Conservation (phyloP, 2,113 vertebrate genomes). For the Solea solea region DNA sequence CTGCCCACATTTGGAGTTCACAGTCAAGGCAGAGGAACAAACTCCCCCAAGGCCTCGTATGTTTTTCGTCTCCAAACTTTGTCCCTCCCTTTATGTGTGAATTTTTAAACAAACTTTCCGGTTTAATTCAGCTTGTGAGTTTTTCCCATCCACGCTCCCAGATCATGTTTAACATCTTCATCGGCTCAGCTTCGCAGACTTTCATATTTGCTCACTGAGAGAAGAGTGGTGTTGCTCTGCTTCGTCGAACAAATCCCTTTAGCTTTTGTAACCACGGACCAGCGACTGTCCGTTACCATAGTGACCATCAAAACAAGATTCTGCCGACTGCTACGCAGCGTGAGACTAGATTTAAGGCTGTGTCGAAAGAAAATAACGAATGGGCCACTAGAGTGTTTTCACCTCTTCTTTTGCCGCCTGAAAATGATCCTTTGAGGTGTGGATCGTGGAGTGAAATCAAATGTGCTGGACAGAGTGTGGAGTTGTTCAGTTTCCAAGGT, state of each 20-base stretch:
- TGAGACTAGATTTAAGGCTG: slow-evolving; percentile 39
- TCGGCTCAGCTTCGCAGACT: slow-evolving; percentile 11
- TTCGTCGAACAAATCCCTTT: slow-evolving; percentile 62
- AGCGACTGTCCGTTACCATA: slow-evolving; percentile 67
- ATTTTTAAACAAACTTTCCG: background rate
- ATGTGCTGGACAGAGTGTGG: slow-evolving; percentile 5
- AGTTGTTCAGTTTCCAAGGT: slow-evolving; percentile 7
- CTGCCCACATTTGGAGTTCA: slow-evolving; percentile 32
- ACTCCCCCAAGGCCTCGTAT: background rate
- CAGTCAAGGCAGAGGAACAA: slow-evolving; percentile 13
- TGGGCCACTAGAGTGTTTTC: background rate
- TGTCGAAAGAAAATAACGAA: slow-evolving; percentile 28
- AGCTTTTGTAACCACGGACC: slow-evolving; percentile 55
- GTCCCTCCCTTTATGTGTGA: background rate
- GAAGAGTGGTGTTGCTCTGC: slow-evolving; percentile 38
- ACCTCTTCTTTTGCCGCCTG: background rate
- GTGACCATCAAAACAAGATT: slow-evolving; percentile 68
- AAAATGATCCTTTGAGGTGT: background rate
- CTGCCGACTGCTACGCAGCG: slow-evolving; percentile 7
- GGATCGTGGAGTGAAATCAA: slow-evolving; percentile 16
- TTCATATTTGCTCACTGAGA: slow-evolving; percentile 22
- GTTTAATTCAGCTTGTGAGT: background rate
- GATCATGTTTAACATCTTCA: slow-evolving; percentile 9
- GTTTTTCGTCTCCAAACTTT: background rate
- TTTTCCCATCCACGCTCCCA: background rate